Base-by-base conservation (phyloP, 2,113 vertebrate genomes). In the Cheilinus undulatus region DNA sequence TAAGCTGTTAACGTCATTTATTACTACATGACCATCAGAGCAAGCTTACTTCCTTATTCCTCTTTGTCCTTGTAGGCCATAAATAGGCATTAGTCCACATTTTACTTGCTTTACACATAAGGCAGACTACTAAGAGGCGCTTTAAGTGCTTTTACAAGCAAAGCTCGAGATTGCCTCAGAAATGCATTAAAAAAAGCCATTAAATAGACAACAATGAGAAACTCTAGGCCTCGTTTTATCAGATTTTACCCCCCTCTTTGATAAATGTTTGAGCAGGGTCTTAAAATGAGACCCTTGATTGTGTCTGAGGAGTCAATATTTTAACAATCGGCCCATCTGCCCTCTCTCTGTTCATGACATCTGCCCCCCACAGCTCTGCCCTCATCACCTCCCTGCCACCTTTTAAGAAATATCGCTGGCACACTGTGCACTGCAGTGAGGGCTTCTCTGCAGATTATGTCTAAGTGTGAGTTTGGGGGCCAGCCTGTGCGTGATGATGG, bases 401-500 rank as follows among this genome's bases (percentile, higher is more conserved):
- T 27, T 36, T 68, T 50, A 28, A 50, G 68, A 57, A 59, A 59
- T 69, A 59, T 65, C 78, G 40, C 30, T n/a, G 69, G 26, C 38
- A 62, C 23, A 54, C 68, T 77, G 69, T 77, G 74, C 78, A 75
- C 80, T 82, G 86, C 88, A 77, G 85, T 74, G 69, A 59, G 56
- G 43, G 46, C 51, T 69, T 32, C 59, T 52, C 64, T 76, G 86
- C 69, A 50, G 52, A 51, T 50, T 59, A 32, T 78, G 51, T 57
- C 43, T 68, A 30, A 64, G 61, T 40, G 69, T 36, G 74, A 22
- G 20, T 53, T 17, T 13, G 38, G 43, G 56, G 34, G 15, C 63
- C 72, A 54, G 77, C 65, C 58, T 76, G 68, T 73, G 78, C 80
- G 74, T 80, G 83, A 45, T 78, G 80, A 69, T 82, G 88, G n/a